Evolutionary conservation across 2,113 vertebrate genomes (phyloP).

Genomic region (Galbula dea): DNA sequence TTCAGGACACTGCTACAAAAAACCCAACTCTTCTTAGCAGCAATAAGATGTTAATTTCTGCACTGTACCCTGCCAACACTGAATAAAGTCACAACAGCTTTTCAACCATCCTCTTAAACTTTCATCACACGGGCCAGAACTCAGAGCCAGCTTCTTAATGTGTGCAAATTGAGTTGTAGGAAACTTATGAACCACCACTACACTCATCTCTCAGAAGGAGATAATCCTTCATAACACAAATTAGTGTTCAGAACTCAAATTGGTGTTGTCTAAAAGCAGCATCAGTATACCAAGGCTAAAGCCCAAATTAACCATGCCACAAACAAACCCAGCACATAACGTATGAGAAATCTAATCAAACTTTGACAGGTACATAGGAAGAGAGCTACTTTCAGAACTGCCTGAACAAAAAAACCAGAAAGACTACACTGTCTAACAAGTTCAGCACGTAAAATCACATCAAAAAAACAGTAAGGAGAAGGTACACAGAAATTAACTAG

Average conservation of each 20-base stretch:
- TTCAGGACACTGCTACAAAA: neutral
- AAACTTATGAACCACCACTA: neutral
- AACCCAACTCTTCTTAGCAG: neutral
- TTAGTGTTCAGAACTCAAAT: too few relatives aligned
- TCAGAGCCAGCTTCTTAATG: neutral
- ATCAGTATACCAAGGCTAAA: neutral
- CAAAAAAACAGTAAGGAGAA: neutral
- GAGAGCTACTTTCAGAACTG: neutral
- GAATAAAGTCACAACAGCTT: neutral
- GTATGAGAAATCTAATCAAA: neutral
- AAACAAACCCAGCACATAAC: neutral
- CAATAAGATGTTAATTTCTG: neutral
- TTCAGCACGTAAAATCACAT: neutral
- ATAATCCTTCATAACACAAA: neutral
- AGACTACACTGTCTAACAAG: neutral
- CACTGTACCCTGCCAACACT: neutral
- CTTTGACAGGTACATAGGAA: neutral
- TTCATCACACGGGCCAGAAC: fast-evolving
- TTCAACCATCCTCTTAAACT: neutral
- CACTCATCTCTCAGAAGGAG: neutral
- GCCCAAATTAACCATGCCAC: neutral
- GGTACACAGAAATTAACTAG: neutral
- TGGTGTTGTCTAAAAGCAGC: neutral
- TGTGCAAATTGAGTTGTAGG: neutral
- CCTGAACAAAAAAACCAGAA: neutral